Evolutionary conservation across 1,140 invertebrate species (phyloP), one percentile per base, ranked within the genome.

Genomic region (Formica exsecta): DNA sequence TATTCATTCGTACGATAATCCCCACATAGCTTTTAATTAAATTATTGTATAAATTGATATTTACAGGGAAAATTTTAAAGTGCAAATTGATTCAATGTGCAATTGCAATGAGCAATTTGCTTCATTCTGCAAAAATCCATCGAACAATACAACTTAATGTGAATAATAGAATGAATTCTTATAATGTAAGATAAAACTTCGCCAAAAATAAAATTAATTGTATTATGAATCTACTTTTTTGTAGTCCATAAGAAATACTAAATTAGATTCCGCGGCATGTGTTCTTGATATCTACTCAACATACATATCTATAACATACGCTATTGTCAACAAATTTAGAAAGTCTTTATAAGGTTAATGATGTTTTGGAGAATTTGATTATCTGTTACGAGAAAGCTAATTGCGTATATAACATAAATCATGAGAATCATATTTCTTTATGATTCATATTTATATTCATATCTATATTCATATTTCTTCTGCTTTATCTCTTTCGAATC

Each of bases 1-100:
- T 66, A 22, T 66, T 51, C 0, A 16, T 51, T 51, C 6, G 8
- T 48, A 16, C 9, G 3, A 19, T 48, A 29, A 36, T 36, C 1
- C n/a, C 0, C 2, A 68, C 1, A 32, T 16, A 36, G 2, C 0
- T 36, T 51, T 51, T 19, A 51, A 51, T 51, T 51, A 19, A 51
- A 51, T 51, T 19, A 51, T 51, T 22, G 7, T 54, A 68, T 54
- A 54, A 25, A 38, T 38, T 79, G n/a, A 48, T 51, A n/a, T 51
- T 85, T 51, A 7, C 16, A 85, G 73, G 74, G 7, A 85, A 1
- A 5, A 38, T 25, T 85, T 85, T 65, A 41, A 65, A 41, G 1
- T 0, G 29, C 41, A 44, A 44, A 76, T 85, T 75, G 48, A 76
- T n/a, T 22, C 25, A 6, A 11, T 13, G 19, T 54, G 25, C 25